Evolutionary conservation across 2,797 vertebrate species (phyloP).

Genomic region (Scomberomorus guttatus): DNA sequence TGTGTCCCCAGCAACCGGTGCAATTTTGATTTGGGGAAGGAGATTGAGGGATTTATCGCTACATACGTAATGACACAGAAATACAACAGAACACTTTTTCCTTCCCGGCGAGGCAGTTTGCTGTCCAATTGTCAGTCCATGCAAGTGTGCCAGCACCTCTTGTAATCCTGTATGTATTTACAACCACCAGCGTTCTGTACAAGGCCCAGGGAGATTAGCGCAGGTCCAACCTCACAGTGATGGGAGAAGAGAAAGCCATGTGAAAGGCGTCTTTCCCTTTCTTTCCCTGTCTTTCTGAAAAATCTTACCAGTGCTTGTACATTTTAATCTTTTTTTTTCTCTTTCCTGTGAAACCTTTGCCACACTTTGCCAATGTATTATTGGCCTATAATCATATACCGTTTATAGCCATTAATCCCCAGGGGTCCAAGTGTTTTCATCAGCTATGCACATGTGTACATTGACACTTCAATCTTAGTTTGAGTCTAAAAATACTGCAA

Average conservation of each 20-base stretch:
- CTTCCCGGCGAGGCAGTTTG: slow-evolving; percentile 40
- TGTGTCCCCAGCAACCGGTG: slow-evolving; percentile 68
- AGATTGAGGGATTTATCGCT: slow-evolving; percentile 79
- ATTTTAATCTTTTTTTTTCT: not conserved
- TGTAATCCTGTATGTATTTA: slow-evolving; percentile 72
- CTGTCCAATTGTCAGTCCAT: slow-evolving; percentile 53
- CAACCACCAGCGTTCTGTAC: slow-evolving; percentile 44
- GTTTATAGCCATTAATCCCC: slow-evolving; percentile 2
- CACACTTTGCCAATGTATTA: not conserved
- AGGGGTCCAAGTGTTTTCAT: not conserved
- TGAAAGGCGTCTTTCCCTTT: not conserved
- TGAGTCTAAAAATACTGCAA: slow-evolving; percentile 32
- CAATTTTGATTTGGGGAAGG: slow-evolving; percentile 76
- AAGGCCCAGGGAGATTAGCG: slow-evolving; percentile 58
- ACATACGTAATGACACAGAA: slow-evolving; percentile 68
- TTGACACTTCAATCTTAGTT: slow-evolving; percentile 4
- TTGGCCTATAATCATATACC: not conserved
- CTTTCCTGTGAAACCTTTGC: not conserved
- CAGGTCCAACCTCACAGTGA: slow-evolving; percentile 47
- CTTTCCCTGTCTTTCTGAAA: too few relatives aligned
- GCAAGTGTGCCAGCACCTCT: slow-evolving; percentile 33
- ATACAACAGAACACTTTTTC: slow-evolving; percentile 56
- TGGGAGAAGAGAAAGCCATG: slow-evolving; percentile 8
- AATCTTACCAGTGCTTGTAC: not conserved
- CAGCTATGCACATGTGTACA: not conserved